These are phyloP conservation scores for Drosophila mayaguana DNA, from an alignment of 2,888 invertebrate species.

Conservation along the genomic window DNA sequence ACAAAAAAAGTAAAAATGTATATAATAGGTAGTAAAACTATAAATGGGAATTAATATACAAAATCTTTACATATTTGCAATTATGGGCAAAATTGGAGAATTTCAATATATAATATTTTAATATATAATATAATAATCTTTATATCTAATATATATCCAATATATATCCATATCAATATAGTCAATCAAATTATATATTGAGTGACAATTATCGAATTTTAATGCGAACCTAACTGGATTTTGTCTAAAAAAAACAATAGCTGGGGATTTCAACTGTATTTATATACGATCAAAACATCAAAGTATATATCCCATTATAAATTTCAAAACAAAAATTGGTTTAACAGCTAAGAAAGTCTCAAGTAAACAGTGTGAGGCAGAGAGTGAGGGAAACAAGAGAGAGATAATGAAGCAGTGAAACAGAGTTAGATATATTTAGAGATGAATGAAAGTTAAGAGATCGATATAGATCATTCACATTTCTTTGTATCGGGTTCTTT, in stretches of 20 bases:
- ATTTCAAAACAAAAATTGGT: not conserved
- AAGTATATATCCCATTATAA: not conserved
- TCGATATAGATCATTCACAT: too few relatives aligned
- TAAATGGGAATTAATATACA: not conserved
- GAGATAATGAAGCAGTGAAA: not conserved
- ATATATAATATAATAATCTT: too few relatives aligned
- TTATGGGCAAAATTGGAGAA: not conserved
- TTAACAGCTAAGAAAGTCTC: conserved; percentile 12
- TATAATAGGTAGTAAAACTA: not conserved
- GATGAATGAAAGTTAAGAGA: not conserved
- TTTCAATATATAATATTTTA: not conserved
- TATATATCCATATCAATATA: not conserved
- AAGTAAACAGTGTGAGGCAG: conserved; percentile 24
- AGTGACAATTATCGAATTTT: not conserved
- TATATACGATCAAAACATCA: not conserved
- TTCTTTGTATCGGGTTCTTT: too few relatives aligned
- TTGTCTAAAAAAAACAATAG: not conserved
- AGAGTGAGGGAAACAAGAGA: not conserved
- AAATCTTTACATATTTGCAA: not conserved
- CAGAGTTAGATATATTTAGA: not conserved
- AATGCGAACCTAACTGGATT: not conserved
- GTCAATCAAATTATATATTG: not conserved
- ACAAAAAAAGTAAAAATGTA: not conserved
- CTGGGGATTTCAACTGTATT: not conserved
- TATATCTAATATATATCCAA: not conserved